Percentiles rank a stretch among this genome's conserved stretches.
These are phyloP conservation scores for Gandaritis pyraliata DNA, from an alignment of 2,888 invertebrate genomes.

Conservation along the genomic window DNA sequence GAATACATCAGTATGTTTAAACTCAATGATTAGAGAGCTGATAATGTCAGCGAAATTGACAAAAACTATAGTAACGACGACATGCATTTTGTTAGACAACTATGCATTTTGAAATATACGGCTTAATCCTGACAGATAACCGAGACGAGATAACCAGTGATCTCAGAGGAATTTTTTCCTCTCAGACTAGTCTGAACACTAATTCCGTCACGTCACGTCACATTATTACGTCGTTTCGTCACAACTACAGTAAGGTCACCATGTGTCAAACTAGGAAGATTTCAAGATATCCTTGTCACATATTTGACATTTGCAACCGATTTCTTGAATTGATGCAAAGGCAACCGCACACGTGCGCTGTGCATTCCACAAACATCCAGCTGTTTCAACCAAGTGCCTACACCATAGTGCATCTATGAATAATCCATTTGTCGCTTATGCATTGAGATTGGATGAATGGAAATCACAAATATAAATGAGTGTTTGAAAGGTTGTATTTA, in stretches of 20 bases:
- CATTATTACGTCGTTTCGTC: too few relatives aligned
- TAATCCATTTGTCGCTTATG: conserved; percentile 11
- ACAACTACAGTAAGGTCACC: background rate
- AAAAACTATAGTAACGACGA: too few relatives aligned
- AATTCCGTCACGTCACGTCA: too few relatives aligned
- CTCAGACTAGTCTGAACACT: too few relatives aligned
- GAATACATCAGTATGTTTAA: too few relatives aligned
- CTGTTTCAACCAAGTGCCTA: background rate
- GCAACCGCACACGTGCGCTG: conserved; percentile 12
- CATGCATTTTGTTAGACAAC: too few relatives aligned
- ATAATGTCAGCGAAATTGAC: too few relatives aligned
- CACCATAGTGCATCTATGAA: background rate
- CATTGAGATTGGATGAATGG: conserved; percentile 15
- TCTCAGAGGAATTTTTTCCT: too few relatives aligned
- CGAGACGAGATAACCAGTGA: too few relatives aligned
- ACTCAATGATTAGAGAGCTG: too few relatives aligned
- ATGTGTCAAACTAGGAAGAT: background rate
- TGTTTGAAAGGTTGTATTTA: background rate
- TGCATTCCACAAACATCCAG: conserved; percentile 24
- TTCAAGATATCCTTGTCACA: background rate
- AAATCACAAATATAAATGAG: conserved; percentile 4
- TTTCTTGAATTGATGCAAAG: background rate
- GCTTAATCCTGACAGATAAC: too few relatives aligned
- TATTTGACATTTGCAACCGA: background rate
- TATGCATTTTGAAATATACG: too few relatives aligned